Base-by-base conservation (phyloP, 2,888 invertebrate species). In the Dendrolimus pini region DNA sequence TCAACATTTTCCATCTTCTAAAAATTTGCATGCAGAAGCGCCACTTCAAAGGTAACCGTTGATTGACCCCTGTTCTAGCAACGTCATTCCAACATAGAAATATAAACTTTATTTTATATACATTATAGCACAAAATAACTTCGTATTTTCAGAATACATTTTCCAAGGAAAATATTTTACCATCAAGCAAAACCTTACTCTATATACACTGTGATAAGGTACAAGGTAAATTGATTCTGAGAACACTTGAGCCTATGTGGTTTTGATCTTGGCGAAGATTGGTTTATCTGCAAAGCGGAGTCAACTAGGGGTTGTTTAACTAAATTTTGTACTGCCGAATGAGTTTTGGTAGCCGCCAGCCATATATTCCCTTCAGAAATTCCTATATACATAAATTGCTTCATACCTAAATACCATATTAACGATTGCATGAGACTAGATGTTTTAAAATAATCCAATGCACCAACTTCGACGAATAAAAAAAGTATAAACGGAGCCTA, bases 341-440 rank as follows among this genome's bases (percentile, higher is more conserved):
- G 89, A 87, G 89, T 88, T 89, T 90, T 89, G 83, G 89, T 86
- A 89, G 89, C 89, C 89, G 87, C 85, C 76, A 87, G 90, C 87
- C 67, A 88, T 88, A 3, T 67, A 82, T 79, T 74, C n/a, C 54
- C 30, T 12, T 54, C 41, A 41, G n/a, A 54, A 8, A 41, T 54
- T 54, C 47, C 12, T 12, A 47, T 47, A 12, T 30, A 30, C 30
- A 30, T 30, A 30, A 6, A 30, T 30, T 30, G 30, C 6, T 30
- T 30, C 6, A 30, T 30, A 30, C 6, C 30, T 30, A 30, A 30
- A 30, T 30, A 30, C 6, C 30, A 30, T 30, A 30, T 30, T 30
- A 3, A 30, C 3, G 3, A 30, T 30, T 30, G 3, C 6, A 30
- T 6, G 30, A 30, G 30, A 30, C 0, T 6, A 30, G 6, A 30